Evolutionary conservation across 2,113 vertebrate species (phyloP), one percentile per base, ranked within the genome.

Genomic region (Lethenteron camtschaticum): DNA sequence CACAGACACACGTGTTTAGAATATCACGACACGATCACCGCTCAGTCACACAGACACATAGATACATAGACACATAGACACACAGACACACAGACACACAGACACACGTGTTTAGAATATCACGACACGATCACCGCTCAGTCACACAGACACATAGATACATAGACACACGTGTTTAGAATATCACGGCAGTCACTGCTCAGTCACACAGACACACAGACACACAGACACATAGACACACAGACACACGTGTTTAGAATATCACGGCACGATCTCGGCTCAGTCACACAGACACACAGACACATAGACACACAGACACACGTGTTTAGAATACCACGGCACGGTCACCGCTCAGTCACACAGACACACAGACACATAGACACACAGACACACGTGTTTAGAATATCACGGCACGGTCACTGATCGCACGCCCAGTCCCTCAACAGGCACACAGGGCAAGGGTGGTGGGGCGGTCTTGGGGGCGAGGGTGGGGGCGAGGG

Each of bases 271-370:
- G 24, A 5, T 41, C 41, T 7, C 41, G 1, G 41, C 41, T 41
- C 24, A 41, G 4, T 41, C 24, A 41, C 24, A 11, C 13, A 12
- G 10, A 66, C 10, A 16, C 20, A 41, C 16, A 18, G 16, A 18
- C 16, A 20, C 20, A 20, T 20, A 56, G 60, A 72, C 9, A 60
- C 68, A 71, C 56, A 66, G 3, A 16, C 55, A 13, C 56, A 9
- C n/a, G 41, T 58, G 71, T 24, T 68, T 24, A 71, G 55, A 59
- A 14, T 56, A 14, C 16, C 14, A 56, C 60, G 70, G 63, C 71
- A 56, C 12, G 70, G 20, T 68, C 7, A 58, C 41, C 41, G 69
- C 63, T 56, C 24, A 24, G 24, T 2, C 24, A 3, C 16, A 18
- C 16, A 18, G 16, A 2, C 16, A 18, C 16, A 18, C 16, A 18